A percentile compares a stretch with the other conserved stretches of the same genome.
phyloP scores from a whole-genome alignment of 2,797 vertebrate species.

The Poeciliopsis paucimaculata region DNA sequence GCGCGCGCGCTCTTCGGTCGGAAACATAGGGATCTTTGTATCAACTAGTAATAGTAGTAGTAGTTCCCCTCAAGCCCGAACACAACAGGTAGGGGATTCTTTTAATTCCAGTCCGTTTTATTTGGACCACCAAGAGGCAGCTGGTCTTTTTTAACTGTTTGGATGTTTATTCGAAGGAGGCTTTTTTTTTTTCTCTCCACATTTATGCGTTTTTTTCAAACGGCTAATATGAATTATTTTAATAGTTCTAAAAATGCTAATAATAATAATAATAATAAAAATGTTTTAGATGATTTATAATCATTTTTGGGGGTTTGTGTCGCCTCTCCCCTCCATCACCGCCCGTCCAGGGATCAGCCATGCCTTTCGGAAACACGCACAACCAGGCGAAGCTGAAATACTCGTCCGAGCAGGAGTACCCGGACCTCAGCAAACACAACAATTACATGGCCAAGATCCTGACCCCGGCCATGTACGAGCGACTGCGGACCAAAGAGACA shows the following conservation, averaged over 20 bases:
- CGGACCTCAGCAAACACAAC: slow-evolving; percentile 92
- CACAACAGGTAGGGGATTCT: slow-evolving; percentile 66
- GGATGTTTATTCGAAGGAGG: not conserved
- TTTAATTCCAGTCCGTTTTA: not conserved
- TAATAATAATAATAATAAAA: not conserved
- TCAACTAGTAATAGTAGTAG: slow-evolving; percentile 68
- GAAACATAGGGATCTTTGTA: slow-evolving; percentile 81
- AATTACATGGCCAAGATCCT: slow-evolving; percentile 95
- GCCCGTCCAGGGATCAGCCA: slow-evolving; percentile 79
- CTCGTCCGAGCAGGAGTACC: slow-evolving; percentile 84
- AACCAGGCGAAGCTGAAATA: slow-evolving; percentile 89
- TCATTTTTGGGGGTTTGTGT: too few species aligned
- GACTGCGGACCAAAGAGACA: slow-evolving; percentile 88
- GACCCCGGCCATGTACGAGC: slow-evolving; percentile 85
- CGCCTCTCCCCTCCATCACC: slow-evolving; percentile 28
- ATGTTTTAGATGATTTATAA: not conserved
- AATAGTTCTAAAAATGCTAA: not conserved
- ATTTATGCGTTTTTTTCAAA: not conserved
- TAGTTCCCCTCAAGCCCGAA: slow-evolving; percentile 63
- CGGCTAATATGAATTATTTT: not conserved
- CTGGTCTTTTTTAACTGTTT: not conserved
- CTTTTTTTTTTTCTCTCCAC: too few species aligned
- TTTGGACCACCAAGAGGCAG: not conserved
- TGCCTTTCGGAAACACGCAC: slow-evolving; percentile 97
- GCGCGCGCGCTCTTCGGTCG: not conserved